These are phyloP conservation scores for Catalaphyllia jardinei DNA, from an alignment of 64 coral and sea anemone genomes.

Conservation along the genomic window DNA sequence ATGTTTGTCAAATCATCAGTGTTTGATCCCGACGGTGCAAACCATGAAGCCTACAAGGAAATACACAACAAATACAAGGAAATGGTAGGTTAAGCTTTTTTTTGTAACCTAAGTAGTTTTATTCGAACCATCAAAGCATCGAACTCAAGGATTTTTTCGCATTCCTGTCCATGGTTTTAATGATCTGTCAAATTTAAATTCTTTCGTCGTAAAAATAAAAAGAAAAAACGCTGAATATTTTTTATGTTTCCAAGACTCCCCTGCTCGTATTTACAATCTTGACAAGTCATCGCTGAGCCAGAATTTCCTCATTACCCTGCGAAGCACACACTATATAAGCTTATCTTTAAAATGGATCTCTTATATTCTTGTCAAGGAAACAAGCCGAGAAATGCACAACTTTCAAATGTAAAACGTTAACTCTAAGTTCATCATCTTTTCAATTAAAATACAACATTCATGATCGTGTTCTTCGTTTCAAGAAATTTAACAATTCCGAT, in stretches of 20 bases:
- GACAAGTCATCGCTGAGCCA: too few relatives aligned
- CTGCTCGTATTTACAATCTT: too few relatives aligned
- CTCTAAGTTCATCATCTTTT: too few relatives aligned
- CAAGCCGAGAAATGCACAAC: not conserved
- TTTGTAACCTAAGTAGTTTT: not conserved
- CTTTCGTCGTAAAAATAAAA: too few relatives aligned
- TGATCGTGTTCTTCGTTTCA: too few relatives aligned
- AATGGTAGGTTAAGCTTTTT: slow-evolving; percentile 66
- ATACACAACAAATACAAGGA: slow-evolving; percentile 85
- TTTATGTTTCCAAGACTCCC: too few relatives aligned
- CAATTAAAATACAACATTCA: too few relatives aligned
- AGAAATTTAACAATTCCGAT: too few relatives aligned
- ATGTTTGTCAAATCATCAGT: slow-evolving; percentile 47
- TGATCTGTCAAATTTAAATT: not conserved
- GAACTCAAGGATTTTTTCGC: not conserved
- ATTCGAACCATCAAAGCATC: not conserved
- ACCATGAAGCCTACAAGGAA: slow-evolving; percentile 52
- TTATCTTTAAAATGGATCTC: not conserved
- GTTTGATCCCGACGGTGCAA: slow-evolving; percentile 83
- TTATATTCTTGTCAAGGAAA: not conserved
- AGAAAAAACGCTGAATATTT: too few relatives aligned
- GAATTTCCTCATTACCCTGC: not conserved
- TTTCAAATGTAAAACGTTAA: too few relatives aligned
- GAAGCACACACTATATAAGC: not conserved
- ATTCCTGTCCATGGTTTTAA: not conserved